Evolutionary conservation across 2,797 vertebrate genomes (phyloP).

Genomic region (Pteropus rufus): DNA sequence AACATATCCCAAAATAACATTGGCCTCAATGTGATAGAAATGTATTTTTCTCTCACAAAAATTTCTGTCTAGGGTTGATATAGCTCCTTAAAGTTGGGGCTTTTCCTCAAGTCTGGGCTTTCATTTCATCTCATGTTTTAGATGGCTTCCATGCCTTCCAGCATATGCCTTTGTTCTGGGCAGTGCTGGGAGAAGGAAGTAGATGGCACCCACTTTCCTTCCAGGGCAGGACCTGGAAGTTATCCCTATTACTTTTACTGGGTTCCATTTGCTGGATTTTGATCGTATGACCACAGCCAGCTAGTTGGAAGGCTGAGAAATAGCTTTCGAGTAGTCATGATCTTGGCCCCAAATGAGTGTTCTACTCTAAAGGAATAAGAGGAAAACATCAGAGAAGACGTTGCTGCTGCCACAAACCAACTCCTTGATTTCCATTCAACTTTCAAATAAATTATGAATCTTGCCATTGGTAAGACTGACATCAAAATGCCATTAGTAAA

Average conservation of each 20-base stretch:
- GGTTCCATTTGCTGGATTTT: neutral
- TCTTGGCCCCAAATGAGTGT: neutral
- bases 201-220: neutral
- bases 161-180: neutral
- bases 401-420: neutral
- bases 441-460: neutral
- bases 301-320: neutral
- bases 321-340: neutral
- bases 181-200: too few species aligned
- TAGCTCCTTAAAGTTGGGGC: neutral
- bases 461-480: neutral
- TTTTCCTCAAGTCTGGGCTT: neutral
- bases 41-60: neutral
- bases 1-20: neutral
- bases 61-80: neutral
- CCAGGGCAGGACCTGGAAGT: neutral
- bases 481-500: neutral
- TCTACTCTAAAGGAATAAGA: neutral
- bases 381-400: too few species aligned
- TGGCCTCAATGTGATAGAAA: neutral
- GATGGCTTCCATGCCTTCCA: neutral
- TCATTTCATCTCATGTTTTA: neutral
- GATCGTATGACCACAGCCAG: neutral
- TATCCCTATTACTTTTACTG: neutral
- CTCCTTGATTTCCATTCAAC: neutral